Conservation (phyloP, 1,140 invertebrate genomes). For the Dufourea novaeangliae region DNA sequence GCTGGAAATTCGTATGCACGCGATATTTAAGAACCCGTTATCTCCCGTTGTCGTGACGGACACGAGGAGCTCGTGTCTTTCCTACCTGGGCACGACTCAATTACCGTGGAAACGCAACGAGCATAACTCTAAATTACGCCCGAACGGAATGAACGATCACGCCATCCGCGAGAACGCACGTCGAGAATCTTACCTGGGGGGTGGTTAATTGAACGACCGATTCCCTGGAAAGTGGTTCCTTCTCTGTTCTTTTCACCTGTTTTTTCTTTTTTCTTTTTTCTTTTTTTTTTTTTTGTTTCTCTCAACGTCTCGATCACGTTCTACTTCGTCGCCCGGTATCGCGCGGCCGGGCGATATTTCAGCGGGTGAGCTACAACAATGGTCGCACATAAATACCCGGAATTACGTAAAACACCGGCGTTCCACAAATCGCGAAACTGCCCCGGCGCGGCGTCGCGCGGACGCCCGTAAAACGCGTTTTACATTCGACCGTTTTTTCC, state of each 20-base stretch:
- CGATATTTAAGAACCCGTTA: slow-evolving; percentile 53
- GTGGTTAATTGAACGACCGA: background rate
- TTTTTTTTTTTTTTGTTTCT: background rate
- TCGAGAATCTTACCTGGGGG: background rate
- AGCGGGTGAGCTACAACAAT: slow-evolving; percentile 1
- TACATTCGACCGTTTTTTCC: background rate
- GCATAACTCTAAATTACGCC: slow-evolving; percentile 16
- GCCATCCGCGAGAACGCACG: slow-evolving; percentile 4
- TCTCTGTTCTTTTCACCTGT: background rate
- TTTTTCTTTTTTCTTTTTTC: background rate
- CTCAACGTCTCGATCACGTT: background rate
- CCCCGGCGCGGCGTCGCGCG: slow-evolving; percentile 13
- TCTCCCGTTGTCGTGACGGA: slow-evolving; percentile 12
- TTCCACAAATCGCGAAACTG: slow-evolving; percentile 32
- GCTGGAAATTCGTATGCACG: slow-evolving; percentile 50
- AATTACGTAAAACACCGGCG: slow-evolving; percentile 17
- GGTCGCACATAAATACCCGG: slow-evolving; percentile 3
- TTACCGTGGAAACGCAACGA: background rate
- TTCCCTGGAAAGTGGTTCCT: slow-evolving; percentile 4
- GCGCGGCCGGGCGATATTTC: slow-evolving; percentile 13
- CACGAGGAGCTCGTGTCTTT: slow-evolving; percentile 46
- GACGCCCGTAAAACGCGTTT: slow-evolving; percentile 16
- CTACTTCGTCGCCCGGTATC: background rate
- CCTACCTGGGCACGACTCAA: slow-evolving; percentile 41
- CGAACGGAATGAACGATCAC: slow-evolving; percentile 26